Percentiles rank a stretch among this genome's conserved stretches.
These are phyloP conservation scores for Macrotus californicus DNA, from an alignment of 2,113 vertebrate species.

Conservation along the genomic window DNA sequence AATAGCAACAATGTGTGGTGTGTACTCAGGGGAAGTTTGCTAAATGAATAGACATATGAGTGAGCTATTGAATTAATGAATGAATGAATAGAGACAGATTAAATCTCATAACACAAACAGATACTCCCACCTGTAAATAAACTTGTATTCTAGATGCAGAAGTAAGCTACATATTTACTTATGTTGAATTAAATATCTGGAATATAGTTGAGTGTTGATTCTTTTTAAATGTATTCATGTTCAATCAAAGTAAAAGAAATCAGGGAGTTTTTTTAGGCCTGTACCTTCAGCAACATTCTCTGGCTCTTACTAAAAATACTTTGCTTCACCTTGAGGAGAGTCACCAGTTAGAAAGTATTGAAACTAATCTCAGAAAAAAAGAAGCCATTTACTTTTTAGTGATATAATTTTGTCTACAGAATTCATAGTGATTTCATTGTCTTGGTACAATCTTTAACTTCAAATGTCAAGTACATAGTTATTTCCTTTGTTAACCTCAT, in stretches of 20 bases:
- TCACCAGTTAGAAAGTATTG: slow-evolving; percentile 5
- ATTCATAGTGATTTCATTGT: slow-evolving; percentile 5
- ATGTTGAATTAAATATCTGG: background rate
- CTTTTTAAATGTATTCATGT: background rate
- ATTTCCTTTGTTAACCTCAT: slow-evolving; percentile 43
- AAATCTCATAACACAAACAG: background rate
- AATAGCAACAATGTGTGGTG: background rate
- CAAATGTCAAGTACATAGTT: slow-evolving; percentile 46
- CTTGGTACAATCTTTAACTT: slow-evolving; percentile 35
- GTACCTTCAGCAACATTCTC: background rate
- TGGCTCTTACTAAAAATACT: background rate
- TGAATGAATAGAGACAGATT: background rate
- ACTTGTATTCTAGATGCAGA: background rate
- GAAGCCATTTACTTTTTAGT: background rate
- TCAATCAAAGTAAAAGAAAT: background rate
- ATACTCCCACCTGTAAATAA: background rate
- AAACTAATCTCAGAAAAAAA: background rate
- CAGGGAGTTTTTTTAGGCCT: background rate
- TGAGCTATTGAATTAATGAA: background rate
- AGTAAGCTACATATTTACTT: background rate
- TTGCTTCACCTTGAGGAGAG: slow-evolving; percentile 8
- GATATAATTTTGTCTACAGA: background rate
- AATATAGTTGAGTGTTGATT: background rate
- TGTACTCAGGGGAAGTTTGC: background rate
- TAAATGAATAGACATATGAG: background rate